phyloP scores from a whole-genome alignment of 2,888 invertebrate genomes.

The Helleia helle region DNA sequence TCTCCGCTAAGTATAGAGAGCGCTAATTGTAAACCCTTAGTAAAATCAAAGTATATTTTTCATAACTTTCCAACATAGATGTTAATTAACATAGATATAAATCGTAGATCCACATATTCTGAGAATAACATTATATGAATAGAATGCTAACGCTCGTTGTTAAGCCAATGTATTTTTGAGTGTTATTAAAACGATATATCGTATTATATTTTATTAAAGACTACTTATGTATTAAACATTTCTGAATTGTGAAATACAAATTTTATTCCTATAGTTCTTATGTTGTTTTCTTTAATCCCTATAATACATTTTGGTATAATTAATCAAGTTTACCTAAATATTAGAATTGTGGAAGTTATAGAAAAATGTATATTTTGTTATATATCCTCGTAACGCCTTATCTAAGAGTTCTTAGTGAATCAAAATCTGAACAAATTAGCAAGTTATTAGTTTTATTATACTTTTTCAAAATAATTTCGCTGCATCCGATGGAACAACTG shows the following conservation, averaged over 20 bases:
- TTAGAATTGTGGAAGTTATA: too few relatives aligned
- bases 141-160: conserved; percentile 23
- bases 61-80: conserved; percentile 6
- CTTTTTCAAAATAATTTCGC: too few relatives aligned
- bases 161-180: conserved; percentile 66
- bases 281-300: conserved; percentile 39
- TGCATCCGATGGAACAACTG: too few relatives aligned
- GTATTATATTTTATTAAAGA: conserved; percentile 68
- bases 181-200: conserved; percentile 60
- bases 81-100: conserved; percentile 12
- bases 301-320: too few relatives aligned
- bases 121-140: conserved; percentile 18
- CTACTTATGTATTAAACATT: conserved; percentile 62
- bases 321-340: too few relatives aligned
- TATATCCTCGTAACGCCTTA: too few relatives aligned
- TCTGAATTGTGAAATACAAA: conserved; percentile 65
- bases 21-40: conserved; percentile 6
- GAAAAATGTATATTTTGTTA: too few relatives aligned
- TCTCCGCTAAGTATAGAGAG: not conserved
- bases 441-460: too few relatives aligned
- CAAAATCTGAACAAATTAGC: too few relatives aligned
- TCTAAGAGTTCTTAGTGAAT: too few relatives aligned
- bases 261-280: conserved; percentile 62
- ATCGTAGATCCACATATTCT: conserved; percentile 18
- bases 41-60: conserved; percentile 10